A percentile compares a stretch with the other conserved stretches of the same genome.
These are phyloP conservation scores for Cylindroiulus punctatus DNA, from an alignment of 2,888 invertebrate genomes.

Conservation along the genomic window DNA sequence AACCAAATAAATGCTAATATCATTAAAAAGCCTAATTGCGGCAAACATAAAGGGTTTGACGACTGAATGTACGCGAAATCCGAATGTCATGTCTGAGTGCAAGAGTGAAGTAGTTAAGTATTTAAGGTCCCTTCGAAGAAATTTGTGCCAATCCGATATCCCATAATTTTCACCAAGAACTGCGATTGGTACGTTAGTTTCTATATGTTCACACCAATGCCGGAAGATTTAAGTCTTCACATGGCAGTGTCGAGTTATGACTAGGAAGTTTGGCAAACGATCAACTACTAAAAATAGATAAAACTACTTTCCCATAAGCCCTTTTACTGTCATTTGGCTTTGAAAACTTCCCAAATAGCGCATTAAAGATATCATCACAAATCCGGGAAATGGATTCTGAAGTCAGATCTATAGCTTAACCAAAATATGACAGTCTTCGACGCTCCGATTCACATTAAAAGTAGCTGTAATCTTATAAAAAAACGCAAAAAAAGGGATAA, in stretches of 20 bases:
- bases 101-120: too few species aligned
- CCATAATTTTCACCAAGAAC: background rate
- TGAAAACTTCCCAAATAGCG: slow-evolving; percentile 3
- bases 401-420: background rate
- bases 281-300: slow-evolving; percentile 9
- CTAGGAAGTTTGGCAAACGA: slow-evolving; percentile 17
- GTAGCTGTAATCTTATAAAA: background rate
- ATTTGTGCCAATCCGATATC: background rate
- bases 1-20: too few species aligned
- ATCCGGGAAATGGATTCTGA: slow-evolving; percentile 13
- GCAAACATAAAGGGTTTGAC: too few species aligned
- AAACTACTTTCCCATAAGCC: slow-evolving; percentile 37
- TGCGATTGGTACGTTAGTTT: background rate
- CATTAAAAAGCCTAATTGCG: too few species aligned
- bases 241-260: background rate
- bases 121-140: too few species aligned
- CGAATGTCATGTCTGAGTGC: too few species aligned
- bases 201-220: slow-evolving; percentile 9
- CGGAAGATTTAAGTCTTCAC: background rate
- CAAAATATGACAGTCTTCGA: background rate
- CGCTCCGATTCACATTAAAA: background rate
- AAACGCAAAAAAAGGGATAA: background rate
- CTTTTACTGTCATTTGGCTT: slow-evolving; percentile 29
- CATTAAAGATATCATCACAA: background rate
- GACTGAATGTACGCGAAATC: too few species aligned